Percentiles rank a stretch among this genome's conserved stretches.
Conservation (phyloP, 2,113 vertebrate genomes). For the Oophaga pumilio region DNA sequence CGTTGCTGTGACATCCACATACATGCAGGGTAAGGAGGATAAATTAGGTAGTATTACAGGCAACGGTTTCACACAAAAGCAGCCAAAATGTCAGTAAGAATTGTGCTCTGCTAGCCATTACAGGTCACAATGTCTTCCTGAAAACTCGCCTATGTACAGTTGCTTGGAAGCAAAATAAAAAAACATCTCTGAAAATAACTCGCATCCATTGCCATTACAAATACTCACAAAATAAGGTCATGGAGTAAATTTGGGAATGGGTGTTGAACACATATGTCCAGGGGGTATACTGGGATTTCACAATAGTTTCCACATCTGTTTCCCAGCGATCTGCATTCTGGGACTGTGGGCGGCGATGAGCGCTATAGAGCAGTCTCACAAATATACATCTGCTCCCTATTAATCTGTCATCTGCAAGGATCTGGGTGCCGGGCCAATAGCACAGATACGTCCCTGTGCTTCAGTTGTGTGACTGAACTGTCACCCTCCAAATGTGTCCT, state of each 20-base stretch:
- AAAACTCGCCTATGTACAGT: not conserved
- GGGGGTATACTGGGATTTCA: constrained; percentile 10
- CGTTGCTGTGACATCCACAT: too few species aligned
- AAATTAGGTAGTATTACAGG: too few species aligned
- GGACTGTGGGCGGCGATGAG: not conserved
- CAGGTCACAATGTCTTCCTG: not conserved
- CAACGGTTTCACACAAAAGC: not conserved
- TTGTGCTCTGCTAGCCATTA: not conserved
- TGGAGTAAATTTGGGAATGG: constrained; percentile 9
- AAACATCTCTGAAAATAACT: not conserved
- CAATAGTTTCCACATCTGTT: constrained; percentile 46
- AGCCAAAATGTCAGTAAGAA: not conserved
- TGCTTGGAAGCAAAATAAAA: not conserved
- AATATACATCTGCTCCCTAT: constrained; percentile 33
- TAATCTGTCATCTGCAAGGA: constrained; percentile 5
- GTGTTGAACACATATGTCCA: constrained; percentile 9
- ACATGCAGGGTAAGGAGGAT: too few species aligned
- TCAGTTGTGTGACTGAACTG: not conserved
- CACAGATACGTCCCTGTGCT: not conserved
- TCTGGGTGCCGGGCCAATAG: not conserved
- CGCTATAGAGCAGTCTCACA: not conserved
- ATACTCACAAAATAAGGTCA: constrained; percentile 13
- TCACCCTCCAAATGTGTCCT: fast-evolving
- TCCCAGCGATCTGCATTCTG: not conserved
- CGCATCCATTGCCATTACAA: not conserved